Evolutionary conservation across 2,797 vertebrate species (phyloP).

Genomic region (Cryptoprocta ferox): DNA sequence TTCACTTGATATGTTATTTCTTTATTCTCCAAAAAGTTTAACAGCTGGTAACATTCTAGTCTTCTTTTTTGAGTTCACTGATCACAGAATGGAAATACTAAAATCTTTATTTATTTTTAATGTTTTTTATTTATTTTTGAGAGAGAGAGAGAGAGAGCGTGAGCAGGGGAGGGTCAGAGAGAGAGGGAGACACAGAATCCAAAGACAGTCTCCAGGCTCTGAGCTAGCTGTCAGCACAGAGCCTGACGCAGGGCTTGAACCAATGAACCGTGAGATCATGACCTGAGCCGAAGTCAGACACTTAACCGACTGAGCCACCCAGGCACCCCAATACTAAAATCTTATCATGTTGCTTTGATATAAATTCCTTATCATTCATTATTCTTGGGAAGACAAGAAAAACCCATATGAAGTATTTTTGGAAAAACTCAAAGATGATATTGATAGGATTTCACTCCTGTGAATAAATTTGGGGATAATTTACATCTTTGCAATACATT

Average conservation of each 20-base stretch:
- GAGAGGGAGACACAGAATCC: too few relatives aligned
- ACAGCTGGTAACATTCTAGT: slow-evolving; percentile 26
- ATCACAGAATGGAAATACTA: not conserved
- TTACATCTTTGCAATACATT: not conserved
- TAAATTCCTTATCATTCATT: not conserved
- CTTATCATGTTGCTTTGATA: slow-evolving; percentile 17
- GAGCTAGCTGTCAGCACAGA: too few relatives aligned
- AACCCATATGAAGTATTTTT: not conserved
- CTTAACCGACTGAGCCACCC: too few relatives aligned
- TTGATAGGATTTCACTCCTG: not conserved
- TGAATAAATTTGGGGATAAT: not conserved
- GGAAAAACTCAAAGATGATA: not conserved
- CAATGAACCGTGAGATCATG: too few relatives aligned
- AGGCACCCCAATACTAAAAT: not conserved
- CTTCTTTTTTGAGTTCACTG: slow-evolving; percentile 17
- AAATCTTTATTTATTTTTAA: not conserved
- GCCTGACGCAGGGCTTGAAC: too few relatives aligned
- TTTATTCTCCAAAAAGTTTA: slow-evolving; percentile 3
- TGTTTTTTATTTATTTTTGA: too few relatives aligned
- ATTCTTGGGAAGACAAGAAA: not conserved
- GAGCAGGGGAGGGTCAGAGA: too few relatives aligned
- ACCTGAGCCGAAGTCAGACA: too few relatives aligned
- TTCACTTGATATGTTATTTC: not conserved
- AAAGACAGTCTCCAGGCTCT: too few relatives aligned
- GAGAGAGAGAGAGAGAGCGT: too few relatives aligned